Evolutionary conservation across 2,888 invertebrate species (phyloP), one percentile per base, ranked within the genome.

Genomic region (Drosophila multiciliata): DNA sequence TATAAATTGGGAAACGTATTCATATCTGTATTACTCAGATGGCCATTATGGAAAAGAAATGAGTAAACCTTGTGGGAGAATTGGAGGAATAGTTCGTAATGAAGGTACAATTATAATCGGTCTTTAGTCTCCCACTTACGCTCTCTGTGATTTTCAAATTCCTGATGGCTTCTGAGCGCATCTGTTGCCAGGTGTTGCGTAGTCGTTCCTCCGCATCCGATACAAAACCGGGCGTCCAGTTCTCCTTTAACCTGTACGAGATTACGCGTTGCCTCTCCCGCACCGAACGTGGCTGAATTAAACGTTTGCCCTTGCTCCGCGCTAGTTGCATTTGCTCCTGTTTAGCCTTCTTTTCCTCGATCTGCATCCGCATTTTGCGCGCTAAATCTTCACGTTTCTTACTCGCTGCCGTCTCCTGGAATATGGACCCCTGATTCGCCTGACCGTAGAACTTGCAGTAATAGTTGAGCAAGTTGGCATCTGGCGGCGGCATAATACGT

Each of bases 301-400:
- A 49, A n/a, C 78, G 80, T 15, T 82, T 83, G 2, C 83, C 80
- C 40, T 80, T 87, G 35, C 54, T 48, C 5, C 60, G 66, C 0
- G 79, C 70, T 3, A 53, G 72, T 6, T 80, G 55, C 63, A 89
- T 77, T 52, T 84, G 93, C 86, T 75, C 87, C 69, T 91, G 87
- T 45, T 86, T 89, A 17, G 76, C 78, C 20, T 78, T 82, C 73
- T 91, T 94, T 92, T 69, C 93, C 90, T 72, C 92, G 72, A 84
- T 91, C 87, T 96, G 96, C 66, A 96, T 95, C 17, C 96, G 94
- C 81, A 96, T 95, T 26, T 95, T 93, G 45, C 95, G 94, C 0
- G 96, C 95, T 58, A 96, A 96, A 90, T 96, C 96, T 70, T 96
- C 97, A 54, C 97, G 94, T 0, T 96, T 96, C 71, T 96, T 95